phyloP scores from a whole-genome alignment of 1,140 invertebrate genomes.

The Bombus huntii region DNA sequence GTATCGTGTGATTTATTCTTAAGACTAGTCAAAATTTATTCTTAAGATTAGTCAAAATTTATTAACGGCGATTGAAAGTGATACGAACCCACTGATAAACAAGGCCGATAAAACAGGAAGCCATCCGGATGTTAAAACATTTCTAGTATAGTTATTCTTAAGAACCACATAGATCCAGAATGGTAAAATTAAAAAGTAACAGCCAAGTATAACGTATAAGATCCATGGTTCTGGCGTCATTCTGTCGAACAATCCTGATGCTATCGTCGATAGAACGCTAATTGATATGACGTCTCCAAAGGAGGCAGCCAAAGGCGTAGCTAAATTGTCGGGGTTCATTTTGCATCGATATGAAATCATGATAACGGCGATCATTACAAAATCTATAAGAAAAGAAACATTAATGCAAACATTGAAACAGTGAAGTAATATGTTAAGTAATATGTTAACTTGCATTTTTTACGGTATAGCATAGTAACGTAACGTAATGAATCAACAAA shows the following conservation, averaged over 20 bases:
- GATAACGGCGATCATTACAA: conserved; percentile 94
- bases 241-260: conserved; percentile 86
- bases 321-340: conserved; percentile 98
- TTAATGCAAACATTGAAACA: background rate
- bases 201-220: conserved; percentile 85
- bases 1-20: background rate
- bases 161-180: conserved; percentile 90
- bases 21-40: conserved; percentile 33
- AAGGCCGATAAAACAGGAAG: conserved; percentile 92
- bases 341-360: conserved; percentile 89
- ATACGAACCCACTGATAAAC: conserved; percentile 91
- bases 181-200: conserved; percentile 89
- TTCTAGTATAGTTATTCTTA: conserved; percentile 90
- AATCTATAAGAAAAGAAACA: conserved; percentile 84
- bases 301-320: conserved; percentile 97
- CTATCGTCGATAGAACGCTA: conserved; percentile 89
- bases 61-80: background rate
- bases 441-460: no score
- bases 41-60: conserved; percentile 24
- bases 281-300: conserved; percentile 97
- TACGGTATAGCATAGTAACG: background rate
- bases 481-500: background rate
- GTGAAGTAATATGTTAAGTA: background rate
- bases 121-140: conserved; percentile 92
- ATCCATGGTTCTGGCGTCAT: conserved; percentile 86